A percentile compares a stretch with the other conserved stretches of the same genome.
phyloP scores from a whole-genome alignment of 2,113 vertebrate species.

The Ictidomys tridecemlineatus region DNA sequence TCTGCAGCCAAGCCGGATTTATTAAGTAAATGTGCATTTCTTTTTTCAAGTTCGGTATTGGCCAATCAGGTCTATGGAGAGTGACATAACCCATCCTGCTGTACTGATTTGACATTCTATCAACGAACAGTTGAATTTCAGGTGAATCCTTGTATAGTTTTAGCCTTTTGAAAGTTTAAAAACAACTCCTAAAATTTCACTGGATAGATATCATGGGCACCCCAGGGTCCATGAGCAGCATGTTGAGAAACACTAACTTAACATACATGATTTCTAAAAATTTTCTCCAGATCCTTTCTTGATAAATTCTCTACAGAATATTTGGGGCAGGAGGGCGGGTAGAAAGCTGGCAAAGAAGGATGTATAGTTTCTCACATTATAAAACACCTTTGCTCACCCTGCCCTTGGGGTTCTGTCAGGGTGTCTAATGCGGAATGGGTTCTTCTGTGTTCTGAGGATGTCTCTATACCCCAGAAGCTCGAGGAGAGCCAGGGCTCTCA shows the following conservation, averaged over 20 bases:
- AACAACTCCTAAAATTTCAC: not conserved
- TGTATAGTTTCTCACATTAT: not conserved
- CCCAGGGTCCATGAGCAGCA: not conserved
- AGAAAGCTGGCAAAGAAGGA: not conserved
- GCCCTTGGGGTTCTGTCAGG: not conserved
- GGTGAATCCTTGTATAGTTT: not conserved
- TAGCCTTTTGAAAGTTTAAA: constrained; percentile 17
- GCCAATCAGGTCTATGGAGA: not conserved
- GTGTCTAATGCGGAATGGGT: not conserved
- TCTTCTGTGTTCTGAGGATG: not conserved
- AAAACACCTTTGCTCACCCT: not conserved
- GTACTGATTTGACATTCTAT: not conserved
- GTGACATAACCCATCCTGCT: not conserved
- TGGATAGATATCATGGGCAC: not conserved
- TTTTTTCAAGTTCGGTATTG: not conserved
- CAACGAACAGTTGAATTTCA: not conserved
- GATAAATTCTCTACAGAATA: not conserved
- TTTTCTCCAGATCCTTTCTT: not conserved
- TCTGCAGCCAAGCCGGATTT: not conserved
- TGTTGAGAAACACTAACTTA: not conserved
- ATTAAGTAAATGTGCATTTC: not conserved
- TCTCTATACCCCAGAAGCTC: not conserved
- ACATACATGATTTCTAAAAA: constrained; percentile 13
- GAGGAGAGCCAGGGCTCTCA: not conserved
- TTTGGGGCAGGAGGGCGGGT: not conserved